Percentiles rank a stretch among this genome's conserved stretches.
Evolutionary conservation across 2,797 vertebrate species (phyloP).

Genomic region (Rhynchonycteris naso): DNA sequence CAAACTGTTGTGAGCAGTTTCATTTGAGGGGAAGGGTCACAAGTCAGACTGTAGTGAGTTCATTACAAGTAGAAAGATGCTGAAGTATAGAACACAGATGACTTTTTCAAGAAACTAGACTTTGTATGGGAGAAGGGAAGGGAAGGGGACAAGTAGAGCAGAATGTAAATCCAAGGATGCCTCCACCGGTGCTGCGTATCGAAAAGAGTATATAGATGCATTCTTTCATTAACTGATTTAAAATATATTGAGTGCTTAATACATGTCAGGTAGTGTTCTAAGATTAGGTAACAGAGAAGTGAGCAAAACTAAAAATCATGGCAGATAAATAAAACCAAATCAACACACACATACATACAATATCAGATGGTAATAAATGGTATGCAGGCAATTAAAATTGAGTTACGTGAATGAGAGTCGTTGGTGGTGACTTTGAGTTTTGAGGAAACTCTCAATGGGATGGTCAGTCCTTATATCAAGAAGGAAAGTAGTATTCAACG

Average conservation of each 20-base stretch:
- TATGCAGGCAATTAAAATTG: background rate
- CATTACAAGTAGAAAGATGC: background rate
- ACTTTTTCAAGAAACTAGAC: background rate
- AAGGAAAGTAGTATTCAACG: background rate
- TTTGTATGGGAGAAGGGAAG: background rate
- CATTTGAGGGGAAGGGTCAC: background rate
- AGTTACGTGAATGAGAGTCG: background rate
- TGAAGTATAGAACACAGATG: background rate
- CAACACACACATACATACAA: background rate
- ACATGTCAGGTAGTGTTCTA: background rate
- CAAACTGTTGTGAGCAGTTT: constrained; percentile 20
- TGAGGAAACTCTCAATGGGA: background rate
- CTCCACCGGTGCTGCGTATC: background rate
- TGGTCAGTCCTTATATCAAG: background rate
- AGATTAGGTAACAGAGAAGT: constrained; percentile 21
- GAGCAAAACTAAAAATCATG: background rate
- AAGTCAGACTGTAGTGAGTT: background rate
- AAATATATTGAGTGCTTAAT: background rate
- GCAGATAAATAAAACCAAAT: background rate
- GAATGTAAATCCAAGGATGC: background rate
- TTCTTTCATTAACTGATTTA: background rate
- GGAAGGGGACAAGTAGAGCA: background rate
- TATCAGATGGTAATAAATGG: background rate
- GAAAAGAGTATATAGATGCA: background rate
- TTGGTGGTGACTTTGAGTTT: background rate